phyloP scores from a whole-genome alignment of 2,888 invertebrate genomes.

The Drosophila aldrichi region DNA sequence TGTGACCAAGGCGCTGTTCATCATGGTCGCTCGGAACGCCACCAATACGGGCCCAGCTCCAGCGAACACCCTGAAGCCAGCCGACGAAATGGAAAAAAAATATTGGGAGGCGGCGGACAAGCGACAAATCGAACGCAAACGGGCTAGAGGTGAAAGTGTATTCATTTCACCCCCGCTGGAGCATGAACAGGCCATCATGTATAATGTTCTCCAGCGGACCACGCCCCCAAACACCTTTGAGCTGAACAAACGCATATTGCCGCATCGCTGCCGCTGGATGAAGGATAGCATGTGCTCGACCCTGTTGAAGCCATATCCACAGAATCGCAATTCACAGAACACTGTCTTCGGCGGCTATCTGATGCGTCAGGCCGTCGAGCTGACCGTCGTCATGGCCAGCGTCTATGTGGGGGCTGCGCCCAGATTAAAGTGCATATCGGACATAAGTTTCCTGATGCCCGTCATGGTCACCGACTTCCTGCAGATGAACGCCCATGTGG shows the following conservation, averaged over 20 bases:
- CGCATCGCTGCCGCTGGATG: slow-evolving; percentile 89
- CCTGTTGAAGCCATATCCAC: slow-evolving; percentile 87
- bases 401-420: slow-evolving; percentile 87
- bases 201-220: slow-evolving; percentile 88
- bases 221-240: slow-evolving; percentile 86
- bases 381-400: slow-evolving; percentile 89
- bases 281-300: slow-evolving; percentile 87
- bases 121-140: slow-evolving; percentile 86
- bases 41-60: slow-evolving; percentile 87
- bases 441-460: slow-evolving; percentile 90
- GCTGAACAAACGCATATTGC: slow-evolving; percentile 86
- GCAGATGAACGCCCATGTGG: slow-evolving; percentile 89
- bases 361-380: slow-evolving; percentile 91
- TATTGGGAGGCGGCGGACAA: slow-evolving; percentile 87
- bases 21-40: slow-evolving; percentile 90
- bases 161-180: slow-evolving; percentile 88
- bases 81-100: slow-evolving; percentile 87
- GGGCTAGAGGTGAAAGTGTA: slow-evolving; percentile 86
- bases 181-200: slow-evolving; percentile 89
- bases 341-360: slow-evolving; percentile 92
- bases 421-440: slow-evolving; percentile 88
- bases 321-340: slow-evolving; percentile 90
- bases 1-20: slow-evolving; percentile 88
- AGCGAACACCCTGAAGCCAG: slow-evolving; percentile 87
- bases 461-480: slow-evolving; percentile 90